A percentile compares a stretch with the other conserved stretches of the same genome.
Evolutionary conservation across 37 sponge, comb jelly and placozoan species (phyloP).

Genomic region (Sycon ciliatum): DNA sequence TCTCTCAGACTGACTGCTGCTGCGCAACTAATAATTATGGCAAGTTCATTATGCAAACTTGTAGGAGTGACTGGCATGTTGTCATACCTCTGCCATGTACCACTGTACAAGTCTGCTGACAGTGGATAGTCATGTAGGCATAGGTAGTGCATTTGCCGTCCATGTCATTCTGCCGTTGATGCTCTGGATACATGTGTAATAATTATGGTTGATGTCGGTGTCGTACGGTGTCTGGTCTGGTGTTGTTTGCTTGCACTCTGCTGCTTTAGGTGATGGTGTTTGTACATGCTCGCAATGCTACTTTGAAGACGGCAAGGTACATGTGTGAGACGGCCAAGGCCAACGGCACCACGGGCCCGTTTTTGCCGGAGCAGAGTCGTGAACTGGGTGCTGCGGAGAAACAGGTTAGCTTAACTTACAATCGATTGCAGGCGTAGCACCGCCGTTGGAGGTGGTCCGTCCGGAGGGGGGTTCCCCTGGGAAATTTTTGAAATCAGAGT

Average conservation of each 20-base stretch:
- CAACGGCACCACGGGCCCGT: constrained; percentile 39
- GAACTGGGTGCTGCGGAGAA: constrained; percentile 57
- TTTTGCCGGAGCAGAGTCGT: constrained; percentile 53
- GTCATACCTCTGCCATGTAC: too few species aligned
- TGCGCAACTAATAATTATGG: too few species aligned
- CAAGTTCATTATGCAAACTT: too few species aligned
- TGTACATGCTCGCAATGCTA: constrained; percentile 95
- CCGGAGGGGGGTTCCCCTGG: too few species aligned
- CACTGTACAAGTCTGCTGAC: too few species aligned
- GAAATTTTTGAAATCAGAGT: too few species aligned
- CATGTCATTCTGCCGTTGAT: neutral
- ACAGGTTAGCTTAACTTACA: constrained; percentile 30
- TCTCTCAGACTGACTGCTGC: too few species aligned
- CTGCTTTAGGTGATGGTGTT: constrained; percentile 91
- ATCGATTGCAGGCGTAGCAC: neutral
- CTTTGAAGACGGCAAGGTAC: constrained; percentile 73
- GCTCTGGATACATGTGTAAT: neutral
- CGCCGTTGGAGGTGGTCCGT: neutral
- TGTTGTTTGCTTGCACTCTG: too few species aligned
- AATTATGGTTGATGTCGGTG: neutral
- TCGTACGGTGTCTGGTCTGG: neutral
- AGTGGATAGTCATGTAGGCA: too few species aligned
- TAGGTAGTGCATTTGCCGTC: neutral
- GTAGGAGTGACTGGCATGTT: too few species aligned
- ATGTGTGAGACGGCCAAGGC: constrained; percentile 64